Conservation (phyloP, 2,888 invertebrate genomes). For the Heliconius charithonia region DNA sequence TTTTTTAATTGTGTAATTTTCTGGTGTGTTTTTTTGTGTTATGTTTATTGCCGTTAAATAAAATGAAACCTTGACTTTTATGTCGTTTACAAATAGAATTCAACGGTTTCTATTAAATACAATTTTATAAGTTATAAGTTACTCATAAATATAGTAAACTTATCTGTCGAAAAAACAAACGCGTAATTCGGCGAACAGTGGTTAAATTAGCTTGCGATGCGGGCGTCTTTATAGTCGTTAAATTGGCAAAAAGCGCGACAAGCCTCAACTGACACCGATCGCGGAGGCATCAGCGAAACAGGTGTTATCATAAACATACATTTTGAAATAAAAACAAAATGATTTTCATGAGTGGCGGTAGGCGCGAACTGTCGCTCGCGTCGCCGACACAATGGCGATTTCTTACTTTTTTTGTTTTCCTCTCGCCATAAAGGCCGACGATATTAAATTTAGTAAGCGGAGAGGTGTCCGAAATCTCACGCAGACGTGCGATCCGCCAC, state of each 20-base stretch:
- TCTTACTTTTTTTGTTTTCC: slow-evolving; percentile 76
- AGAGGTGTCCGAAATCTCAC: slow-evolving; percentile 84
- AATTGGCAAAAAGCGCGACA: slow-evolving; percentile 83
- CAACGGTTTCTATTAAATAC: neutral
- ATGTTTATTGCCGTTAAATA: neutral
- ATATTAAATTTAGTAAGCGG: slow-evolving; percentile 84
- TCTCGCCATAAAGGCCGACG: slow-evolving; percentile 79
- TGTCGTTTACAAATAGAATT: neutral
- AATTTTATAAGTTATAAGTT: neutral
- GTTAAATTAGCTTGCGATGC: slow-evolving; percentile 82
- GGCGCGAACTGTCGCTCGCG: slow-evolving; percentile 82
- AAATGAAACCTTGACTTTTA: neutral
- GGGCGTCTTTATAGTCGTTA: slow-evolving; percentile 82
- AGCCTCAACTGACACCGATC: slow-evolving; percentile 81
- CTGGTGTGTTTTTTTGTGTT: too few relatives aligned
- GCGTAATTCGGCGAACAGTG: slow-evolving; percentile 80
- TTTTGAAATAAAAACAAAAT: slow-evolving; percentile 83
- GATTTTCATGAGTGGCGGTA: slow-evolving; percentile 83
- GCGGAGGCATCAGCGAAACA: slow-evolving; percentile 82
- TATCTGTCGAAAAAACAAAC: slow-evolving; percentile 51
- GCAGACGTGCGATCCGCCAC: slow-evolving; percentile 84
- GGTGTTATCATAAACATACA: slow-evolving; percentile 85
- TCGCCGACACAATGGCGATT: slow-evolving; percentile 83
- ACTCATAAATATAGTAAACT: slow-evolving; percentile 49
- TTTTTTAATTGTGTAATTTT: too few relatives aligned